Evolutionary conservation across 2,797 vertebrate genomes (phyloP).

Genomic region (Ispidina picta): DNA sequence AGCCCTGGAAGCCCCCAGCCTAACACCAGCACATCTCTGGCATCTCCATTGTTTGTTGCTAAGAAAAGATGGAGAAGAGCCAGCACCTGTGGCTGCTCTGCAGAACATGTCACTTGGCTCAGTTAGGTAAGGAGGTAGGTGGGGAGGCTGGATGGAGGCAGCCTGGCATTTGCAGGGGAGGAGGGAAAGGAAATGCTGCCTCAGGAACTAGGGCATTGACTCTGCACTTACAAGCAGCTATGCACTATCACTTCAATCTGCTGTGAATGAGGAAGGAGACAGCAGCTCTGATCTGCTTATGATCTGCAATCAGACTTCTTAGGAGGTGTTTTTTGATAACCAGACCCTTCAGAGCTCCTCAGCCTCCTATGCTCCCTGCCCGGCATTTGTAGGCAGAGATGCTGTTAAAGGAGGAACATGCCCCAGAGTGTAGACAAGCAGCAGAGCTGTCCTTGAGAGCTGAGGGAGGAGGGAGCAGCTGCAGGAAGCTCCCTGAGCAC

Average conservation of each 20-base stretch:
- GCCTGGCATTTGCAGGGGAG: background rate
- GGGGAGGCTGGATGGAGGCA: background rate
- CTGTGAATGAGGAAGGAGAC: background rate
- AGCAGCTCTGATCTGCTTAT: background rate
- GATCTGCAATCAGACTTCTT: background rate
- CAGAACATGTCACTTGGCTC: rapidly evolving
- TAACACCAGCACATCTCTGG: background rate
- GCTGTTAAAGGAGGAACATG: background rate
- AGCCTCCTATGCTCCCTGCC: background rate
- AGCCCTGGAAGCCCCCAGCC: background rate
- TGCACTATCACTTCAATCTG: slow-evolving; percentile 8
- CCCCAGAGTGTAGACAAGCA: background rate
- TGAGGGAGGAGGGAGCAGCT: background rate
- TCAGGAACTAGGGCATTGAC: background rate
- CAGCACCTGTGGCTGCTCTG: background rate
- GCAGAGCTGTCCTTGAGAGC: background rate
- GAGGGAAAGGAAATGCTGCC: slow-evolving; percentile 3
- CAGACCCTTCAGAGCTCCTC: background rate
- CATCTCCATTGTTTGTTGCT: background rate
- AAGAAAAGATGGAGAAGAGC: background rate
- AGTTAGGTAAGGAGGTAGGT: background rate
- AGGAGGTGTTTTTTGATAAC: background rate
- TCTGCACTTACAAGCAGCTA: background rate
- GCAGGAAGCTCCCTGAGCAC: background rate
- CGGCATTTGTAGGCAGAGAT: background rate